These are phyloP conservation scores for Drosophila nigritarsus DNA, from an alignment of 2,888 invertebrate genomes.

Conservation along the genomic window DNA sequence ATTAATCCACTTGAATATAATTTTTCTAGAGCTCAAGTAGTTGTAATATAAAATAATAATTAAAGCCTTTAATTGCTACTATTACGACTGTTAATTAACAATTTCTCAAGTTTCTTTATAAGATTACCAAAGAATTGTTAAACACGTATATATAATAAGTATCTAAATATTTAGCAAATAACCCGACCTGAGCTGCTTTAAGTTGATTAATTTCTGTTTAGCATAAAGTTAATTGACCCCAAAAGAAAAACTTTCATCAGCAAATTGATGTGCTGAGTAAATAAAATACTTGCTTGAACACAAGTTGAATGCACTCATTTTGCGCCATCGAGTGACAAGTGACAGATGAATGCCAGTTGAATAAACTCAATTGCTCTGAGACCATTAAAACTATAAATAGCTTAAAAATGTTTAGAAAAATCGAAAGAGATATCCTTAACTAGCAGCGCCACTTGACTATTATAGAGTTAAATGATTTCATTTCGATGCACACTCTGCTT, in stretches of 20 bases:
- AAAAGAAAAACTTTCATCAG: conserved; percentile 44
- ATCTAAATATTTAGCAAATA: neutral
- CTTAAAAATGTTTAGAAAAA: conserved; percentile 4
- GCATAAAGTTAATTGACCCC: conserved; percentile 51
- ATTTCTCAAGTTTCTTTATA: no score
- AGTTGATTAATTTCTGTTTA: neutral
- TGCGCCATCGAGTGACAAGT: conserved; percentile 21
- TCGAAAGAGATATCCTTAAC: conserved; percentile 14
- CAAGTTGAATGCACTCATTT: conserved; percentile 46
- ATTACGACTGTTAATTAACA: no score
- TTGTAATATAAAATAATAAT: neutral
- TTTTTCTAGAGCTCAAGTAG: neutral
- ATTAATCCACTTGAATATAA: neutral
- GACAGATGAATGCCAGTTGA: conserved; percentile 43
- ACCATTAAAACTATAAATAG: conserved; percentile 7
- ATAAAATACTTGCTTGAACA: conserved; percentile 7
- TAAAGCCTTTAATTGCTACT: neutral
- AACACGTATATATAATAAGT: neutral
- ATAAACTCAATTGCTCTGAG: conserved; percentile 36
- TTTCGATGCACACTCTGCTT: neutral
- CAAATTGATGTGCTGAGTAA: conserved; percentile 32
- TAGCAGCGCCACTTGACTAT: neutral
- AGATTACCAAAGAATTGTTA: no score
- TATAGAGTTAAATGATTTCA: conserved; percentile 21
- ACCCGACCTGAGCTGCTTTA: neutral